Evolutionary conservation across 2,113 vertebrate species (phyloP).

Genomic region (Carollia perspicillata): DNA sequence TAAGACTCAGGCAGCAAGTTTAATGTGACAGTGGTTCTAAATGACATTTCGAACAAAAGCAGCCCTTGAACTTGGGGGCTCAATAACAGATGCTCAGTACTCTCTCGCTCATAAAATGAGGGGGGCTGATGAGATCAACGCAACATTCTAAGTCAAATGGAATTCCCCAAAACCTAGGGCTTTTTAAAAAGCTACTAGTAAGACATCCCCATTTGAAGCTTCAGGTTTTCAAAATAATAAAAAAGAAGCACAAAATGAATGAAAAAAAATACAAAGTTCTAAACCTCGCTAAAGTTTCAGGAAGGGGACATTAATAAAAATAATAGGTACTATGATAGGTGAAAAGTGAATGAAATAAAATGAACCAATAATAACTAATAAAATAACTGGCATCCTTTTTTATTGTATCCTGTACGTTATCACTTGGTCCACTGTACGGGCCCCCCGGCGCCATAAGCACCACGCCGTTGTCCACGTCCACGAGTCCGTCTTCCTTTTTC

Average conservation of each 20-base stretch:
- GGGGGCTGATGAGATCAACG: background rate
- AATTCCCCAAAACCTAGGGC: background rate
- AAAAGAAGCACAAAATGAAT: background rate
- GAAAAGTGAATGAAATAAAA: background rate
- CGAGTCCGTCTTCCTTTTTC: too few species aligned
- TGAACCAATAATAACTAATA: background rate
- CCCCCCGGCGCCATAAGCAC: too few species aligned
- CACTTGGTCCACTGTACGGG: too few species aligned
- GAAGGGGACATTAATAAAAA: background rate
- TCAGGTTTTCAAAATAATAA: constrained; percentile 3
- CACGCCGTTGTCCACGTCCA: too few species aligned
- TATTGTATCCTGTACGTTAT: too few species aligned
- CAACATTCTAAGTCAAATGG: background rate
- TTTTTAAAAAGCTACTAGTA: background rate
- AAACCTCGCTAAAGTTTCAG: background rate
- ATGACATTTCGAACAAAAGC: background rate
- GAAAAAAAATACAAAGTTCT: background rate
- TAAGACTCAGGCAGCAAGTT: background rate
- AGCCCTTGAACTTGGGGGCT: background rate
- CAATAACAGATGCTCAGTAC: background rate
- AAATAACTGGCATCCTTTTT: background rate
- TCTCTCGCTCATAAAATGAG: background rate
- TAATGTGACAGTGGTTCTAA: background rate
- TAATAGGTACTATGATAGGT: background rate
- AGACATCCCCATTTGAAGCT: background rate